phyloP scores from a whole-genome alignment of 2,113 vertebrate genomes.

The Anoura caudifer region DNA sequence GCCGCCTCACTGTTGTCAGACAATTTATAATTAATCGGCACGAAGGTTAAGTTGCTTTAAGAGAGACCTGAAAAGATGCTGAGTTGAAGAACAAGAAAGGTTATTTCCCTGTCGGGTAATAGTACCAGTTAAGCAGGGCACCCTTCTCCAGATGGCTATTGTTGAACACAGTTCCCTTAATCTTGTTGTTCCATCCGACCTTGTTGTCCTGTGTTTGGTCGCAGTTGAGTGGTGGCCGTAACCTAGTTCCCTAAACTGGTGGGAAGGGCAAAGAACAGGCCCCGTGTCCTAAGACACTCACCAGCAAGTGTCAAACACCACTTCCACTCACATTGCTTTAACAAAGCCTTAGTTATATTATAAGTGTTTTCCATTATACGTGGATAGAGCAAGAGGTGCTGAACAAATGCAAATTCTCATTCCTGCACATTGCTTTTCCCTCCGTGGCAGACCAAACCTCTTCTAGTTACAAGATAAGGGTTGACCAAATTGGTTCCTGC shows the following conservation, averaged over 20 bases:
- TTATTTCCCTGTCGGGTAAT: background rate
- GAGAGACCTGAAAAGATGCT: background rate
- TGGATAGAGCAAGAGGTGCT: background rate
- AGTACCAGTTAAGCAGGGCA: background rate
- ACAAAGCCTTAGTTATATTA: background rate
- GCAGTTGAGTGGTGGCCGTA: background rate
- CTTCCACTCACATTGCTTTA: background rate
- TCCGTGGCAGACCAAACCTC: background rate
- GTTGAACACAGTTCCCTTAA: background rate
- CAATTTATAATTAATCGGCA: background rate
- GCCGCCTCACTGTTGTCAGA: background rate
- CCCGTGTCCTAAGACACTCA: background rate
- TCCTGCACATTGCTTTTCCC: background rate
- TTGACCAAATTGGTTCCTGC: background rate
- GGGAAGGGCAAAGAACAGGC: background rate
- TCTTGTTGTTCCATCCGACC: background rate
- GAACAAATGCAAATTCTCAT: background rate
- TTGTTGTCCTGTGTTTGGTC: background rate
- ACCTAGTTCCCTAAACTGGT: background rate
- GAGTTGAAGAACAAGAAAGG: background rate
- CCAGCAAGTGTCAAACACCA: background rate
- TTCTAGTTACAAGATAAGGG: background rate
- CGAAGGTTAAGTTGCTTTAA: background rate
- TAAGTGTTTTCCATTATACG: background rate
- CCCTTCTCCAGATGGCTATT: background rate